Percentiles rank a stretch among this genome's conserved stretches.
Conservation (phyloP, 2,113 vertebrate species). For the Peromyscus californicus region DNA sequence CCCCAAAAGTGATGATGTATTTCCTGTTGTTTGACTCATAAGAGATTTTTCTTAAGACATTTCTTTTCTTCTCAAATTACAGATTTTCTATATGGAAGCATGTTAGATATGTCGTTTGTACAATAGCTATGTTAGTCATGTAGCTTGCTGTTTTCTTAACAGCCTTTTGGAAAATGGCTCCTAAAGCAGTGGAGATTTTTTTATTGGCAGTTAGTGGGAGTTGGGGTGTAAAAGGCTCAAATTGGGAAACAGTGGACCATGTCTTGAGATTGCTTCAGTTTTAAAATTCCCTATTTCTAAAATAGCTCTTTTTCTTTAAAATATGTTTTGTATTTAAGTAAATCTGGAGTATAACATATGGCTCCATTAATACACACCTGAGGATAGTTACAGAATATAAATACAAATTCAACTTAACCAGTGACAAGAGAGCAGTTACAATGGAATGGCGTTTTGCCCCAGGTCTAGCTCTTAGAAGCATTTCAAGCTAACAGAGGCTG, state of each 20-base stretch:
- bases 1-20: conserved; percentile 10
- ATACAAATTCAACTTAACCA: background rate
- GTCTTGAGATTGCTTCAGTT: background rate
- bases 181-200: background rate
- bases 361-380: background rate
- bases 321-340: background rate
- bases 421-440: background rate
- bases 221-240: background rate
- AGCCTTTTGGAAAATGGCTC: background rate
- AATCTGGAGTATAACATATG: background rate
- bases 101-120: background rate
- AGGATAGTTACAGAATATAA: background rate
- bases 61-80: background rate
- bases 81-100: background rate
- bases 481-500: background rate
- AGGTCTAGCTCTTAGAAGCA: background rate
- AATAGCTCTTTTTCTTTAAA: background rate
- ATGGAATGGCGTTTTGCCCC: background rate
- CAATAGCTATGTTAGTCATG: background rate
- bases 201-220: background rate
- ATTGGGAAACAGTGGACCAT: background rate
- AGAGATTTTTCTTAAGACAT: conserved; percentile 53
- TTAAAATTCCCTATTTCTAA: background rate
- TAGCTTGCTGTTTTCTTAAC: background rate
- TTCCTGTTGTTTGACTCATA: background rate